A percentile compares a stretch with the other conserved stretches of the same genome.
These are phyloP conservation scores for Prenolepis imparis DNA, from an alignment of 2,888 invertebrate species.

Conservation along the genomic window DNA sequence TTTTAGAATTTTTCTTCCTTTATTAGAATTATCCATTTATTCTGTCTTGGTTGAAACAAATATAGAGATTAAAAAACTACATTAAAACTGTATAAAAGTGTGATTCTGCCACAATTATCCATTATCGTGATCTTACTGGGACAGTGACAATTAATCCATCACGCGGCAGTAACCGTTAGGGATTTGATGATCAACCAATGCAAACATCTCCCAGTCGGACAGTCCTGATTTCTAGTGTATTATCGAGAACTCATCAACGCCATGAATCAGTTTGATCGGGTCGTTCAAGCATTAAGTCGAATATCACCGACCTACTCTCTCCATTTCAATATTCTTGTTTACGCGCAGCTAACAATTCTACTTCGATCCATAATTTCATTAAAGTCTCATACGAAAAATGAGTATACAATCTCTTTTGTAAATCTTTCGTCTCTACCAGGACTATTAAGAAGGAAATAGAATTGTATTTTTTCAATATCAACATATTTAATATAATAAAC, in stretches of 20 bases:
- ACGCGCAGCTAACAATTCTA: background rate
- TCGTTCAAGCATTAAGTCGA: slow-evolving; percentile 28
- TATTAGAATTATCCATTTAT: background rate
- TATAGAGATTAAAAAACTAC: slow-evolving; percentile 9
- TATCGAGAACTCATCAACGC: slow-evolving; percentile 32
- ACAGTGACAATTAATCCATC: slow-evolving; percentile 42
- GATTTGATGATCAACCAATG: slow-evolving; percentile 55
- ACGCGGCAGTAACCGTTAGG: slow-evolving; percentile 46
- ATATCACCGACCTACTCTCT: slow-evolving; percentile 11
- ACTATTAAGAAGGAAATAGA: background rate
- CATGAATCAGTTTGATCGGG: slow-evolving; percentile 9
- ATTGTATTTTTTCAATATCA: slow-evolving; percentile 6
- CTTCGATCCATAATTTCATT: slow-evolving; percentile 4
- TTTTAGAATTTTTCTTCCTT: background rate
- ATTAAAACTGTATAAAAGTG: slow-evolving; percentile 22
- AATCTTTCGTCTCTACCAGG: background rate
- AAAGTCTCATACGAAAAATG: background rate
- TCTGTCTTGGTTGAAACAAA: slow-evolving; percentile 20
- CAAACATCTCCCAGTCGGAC: slow-evolving; percentile 34
- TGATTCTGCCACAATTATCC: slow-evolving; percentile 29
- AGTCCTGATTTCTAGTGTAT: slow-evolving; percentile 35
- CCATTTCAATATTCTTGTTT: slow-evolving; percentile 11
- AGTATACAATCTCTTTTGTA: background rate
- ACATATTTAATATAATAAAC: background rate
- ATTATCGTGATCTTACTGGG: slow-evolving; percentile 31